Evolutionary conservation across 1,140 invertebrate species (phyloP), one percentile per base, ranked within the genome.

Genomic region (Scaptomyza pallida): DNA sequence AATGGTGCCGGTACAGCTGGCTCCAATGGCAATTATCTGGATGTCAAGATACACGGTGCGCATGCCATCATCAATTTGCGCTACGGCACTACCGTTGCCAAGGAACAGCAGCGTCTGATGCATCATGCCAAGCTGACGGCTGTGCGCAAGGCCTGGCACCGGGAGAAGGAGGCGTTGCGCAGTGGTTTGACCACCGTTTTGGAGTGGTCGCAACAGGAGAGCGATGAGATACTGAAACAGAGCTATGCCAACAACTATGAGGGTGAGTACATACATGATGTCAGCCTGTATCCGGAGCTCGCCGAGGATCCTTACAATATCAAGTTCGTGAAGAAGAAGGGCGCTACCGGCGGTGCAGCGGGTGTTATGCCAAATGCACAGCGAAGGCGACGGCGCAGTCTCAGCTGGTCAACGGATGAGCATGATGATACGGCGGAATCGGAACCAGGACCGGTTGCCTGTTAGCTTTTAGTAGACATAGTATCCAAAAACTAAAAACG

Each of bases 301-400:
- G 96, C 97, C 10, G 98, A 99, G 92, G 98, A 99, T 93, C 97
- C 97, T 2, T 98, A 97, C 92, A 99, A 98, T 92, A 95, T 99
- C 54, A 94, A 95, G 75, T 97, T 98, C 89, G 93, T 96, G 9
- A 97, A 97, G 92, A 96, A 96, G 90, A 94, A 94, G 68, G 91
- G 93, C 5, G 89, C 89, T 48, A 89, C 89, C 2, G 89, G 89
- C 9, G 89, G 82, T 1, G 82, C 82, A 5, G 89, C 89, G 19
- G 89, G 85, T 10, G 89, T 90, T 2, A 1, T n/a, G 4, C 61
- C 80, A n/a, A 89, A 78, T 89, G 12, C 67, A 63, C 21, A 86
- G 74, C 40, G 50, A 41, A 71, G 88, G 0, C 54, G 89, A 5
- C 71, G 89, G 19, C 85, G 89, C 6, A 85, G 88, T 21, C 61